Evolutionary conservation across 2,888 invertebrate species (phyloP), one percentile per base, ranked within the genome.

Genomic region (Prosopocoilus inquinatus): DNA sequence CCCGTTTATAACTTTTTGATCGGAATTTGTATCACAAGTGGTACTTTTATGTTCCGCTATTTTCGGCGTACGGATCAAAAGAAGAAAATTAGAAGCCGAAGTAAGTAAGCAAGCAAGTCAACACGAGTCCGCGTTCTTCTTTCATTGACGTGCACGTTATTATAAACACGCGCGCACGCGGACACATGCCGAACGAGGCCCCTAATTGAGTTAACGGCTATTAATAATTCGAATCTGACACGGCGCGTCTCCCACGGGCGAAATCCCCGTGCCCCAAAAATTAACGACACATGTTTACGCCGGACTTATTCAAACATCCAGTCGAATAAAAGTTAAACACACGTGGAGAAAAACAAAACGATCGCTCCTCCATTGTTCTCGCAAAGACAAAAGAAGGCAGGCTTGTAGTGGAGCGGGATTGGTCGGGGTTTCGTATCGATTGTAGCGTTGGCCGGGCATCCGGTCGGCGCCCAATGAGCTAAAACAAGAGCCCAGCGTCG

Each of bases 381-480:
- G 68, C 62, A 72, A 73, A 76, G 74, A 75, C 75, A 76, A 76
- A 76, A 75, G 75, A 75, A 75, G 75, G 75, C 73, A 68, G 75
- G 73, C 69, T 69, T 67, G 70, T 68, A 68, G 72, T 69, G 68
- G 69, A 67, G 70, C 70, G 70, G 67, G 74, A 75, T 75, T 76
- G 75, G 76, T 73, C 69, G 73, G 70, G 72, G 70, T 66, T 67
- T 64, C 63, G 66, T 75, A 75, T 75, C 75, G 76, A 75, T 75
- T 74, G 71, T 70, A 67, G 72, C 72, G 71, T 70, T 72, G 70
- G 74, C 73, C 72, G 71, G 72, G 74, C 72, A 73, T 73, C 73
- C 75, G 75, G 71, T 73, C 71, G 75, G 72, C 75, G 75, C 73
- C 76, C 76, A 76, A 76, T 76, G 74, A 77, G 76, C 75, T 76